Evolutionary conservation across 2,888 invertebrate genomes (phyloP).

Genomic region (Sinotaia quadrata): DNA sequence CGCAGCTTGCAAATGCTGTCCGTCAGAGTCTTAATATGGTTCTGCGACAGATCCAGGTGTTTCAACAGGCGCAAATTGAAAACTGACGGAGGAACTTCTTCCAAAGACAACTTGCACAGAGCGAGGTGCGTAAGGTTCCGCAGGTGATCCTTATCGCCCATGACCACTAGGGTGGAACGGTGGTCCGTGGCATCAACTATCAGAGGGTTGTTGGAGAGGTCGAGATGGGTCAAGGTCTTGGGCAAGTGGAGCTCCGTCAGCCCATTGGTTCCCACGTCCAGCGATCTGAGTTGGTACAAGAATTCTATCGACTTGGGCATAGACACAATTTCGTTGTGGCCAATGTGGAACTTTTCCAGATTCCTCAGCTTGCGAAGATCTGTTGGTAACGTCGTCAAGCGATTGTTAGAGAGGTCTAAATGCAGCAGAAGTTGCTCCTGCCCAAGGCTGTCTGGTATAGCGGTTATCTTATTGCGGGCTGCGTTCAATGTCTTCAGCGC

Average conservation of each 20-base stretch:
- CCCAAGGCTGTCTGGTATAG: conserved; percentile 57
- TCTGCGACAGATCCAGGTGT: conserved; percentile 64
- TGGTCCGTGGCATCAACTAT: conserved; percentile 53
- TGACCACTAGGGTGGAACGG: conserved; percentile 58
- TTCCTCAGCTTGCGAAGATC: conserved; percentile 63
- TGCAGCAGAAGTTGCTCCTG: conserved; percentile 59
- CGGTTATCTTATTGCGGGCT: conserved; percentile 58
- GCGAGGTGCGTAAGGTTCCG: conserved; percentile 58
- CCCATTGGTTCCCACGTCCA: conserved; percentile 64
- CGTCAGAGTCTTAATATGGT: conserved; percentile 57
- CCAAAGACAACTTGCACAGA: conserved; percentile 61
- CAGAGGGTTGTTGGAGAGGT: conserved; percentile 65
- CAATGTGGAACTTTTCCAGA: conserved; percentile 60
- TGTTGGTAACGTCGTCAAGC: conserved; percentile 58
- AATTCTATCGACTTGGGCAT: conserved; percentile 65
- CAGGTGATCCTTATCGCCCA: conserved; percentile 65
- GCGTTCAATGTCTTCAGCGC: conserved; percentile 60
- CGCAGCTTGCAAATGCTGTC: conserved; percentile 61
- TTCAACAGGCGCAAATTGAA: conserved; percentile 62
- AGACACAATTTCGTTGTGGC: conserved; percentile 61
- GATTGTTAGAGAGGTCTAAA: conserved; percentile 63
- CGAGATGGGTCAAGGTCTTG: conserved; percentile 57
- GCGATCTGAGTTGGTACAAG: conserved; percentile 55
- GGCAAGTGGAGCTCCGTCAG: conserved; percentile 64
- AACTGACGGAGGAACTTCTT: conserved; percentile 63